Evolutionary conservation across 2,888 invertebrate genomes (phyloP), one percentile per base, ranked within the genome.

Genomic region (Dermolepida albohirtum): DNA sequence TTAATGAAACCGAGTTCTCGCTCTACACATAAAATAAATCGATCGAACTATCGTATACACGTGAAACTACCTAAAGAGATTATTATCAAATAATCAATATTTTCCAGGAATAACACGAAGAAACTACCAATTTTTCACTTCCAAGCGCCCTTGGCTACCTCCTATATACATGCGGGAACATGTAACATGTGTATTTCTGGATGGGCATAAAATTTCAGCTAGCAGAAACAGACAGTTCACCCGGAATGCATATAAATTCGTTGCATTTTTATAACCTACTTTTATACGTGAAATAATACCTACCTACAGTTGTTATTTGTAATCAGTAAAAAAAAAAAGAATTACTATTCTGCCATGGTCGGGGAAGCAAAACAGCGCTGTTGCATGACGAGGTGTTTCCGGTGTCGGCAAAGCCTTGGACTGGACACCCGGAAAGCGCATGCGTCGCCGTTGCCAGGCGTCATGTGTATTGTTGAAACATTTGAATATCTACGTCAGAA

Each of bases 331-430:
- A 47, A 47, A 76, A 77, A 69, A 71, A 10, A 34, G 34, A 34
- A 34, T 34, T 8, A 34, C 70, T 69, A 67, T 76, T 75, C 75
- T 75, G 72, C 75, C 76, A 81, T 79, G 81, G 78, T 79, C 78
- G 80, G 81, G 77, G 77, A 78, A 77, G 77, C 78, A 80, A 80
- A 82, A 78, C 75, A 62, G 80, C 81, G 78, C 76, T 77, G 80
- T 82, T 81, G 80, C 82, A 80, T 82, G 81, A 82, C 82, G 80
- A 64, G 75, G 72, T 75, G 77, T 79, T 82, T 82, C 82, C 82
- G 80, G 81, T 76, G 76, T 77, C 74, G 77, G 77, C 75, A 75
- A 74, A 79, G 78, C 81, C 80, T 80, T 81, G 80, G 34, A 79
- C 77, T 77, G 77, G 75, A 74, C 72, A 76, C 47, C 44, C 16